Evolutionary conservation across 2,113 vertebrate genomes (phyloP).

Genomic region (Chaetodon auriga): DNA sequence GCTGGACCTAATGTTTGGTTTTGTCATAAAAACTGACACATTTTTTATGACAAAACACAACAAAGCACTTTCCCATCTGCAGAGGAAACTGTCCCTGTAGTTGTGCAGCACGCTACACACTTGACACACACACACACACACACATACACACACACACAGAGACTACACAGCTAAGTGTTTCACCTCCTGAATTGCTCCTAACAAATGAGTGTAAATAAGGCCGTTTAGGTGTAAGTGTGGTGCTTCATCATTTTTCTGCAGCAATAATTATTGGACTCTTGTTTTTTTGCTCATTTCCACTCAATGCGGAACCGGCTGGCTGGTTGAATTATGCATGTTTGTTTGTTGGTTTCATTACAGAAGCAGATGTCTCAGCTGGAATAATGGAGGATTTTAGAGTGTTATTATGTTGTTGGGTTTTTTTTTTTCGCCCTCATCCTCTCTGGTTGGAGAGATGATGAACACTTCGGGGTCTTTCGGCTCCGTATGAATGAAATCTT

Average conservation of each 20-base stretch:
- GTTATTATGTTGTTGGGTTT: conserved; percentile 48
- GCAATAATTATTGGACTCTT: conserved; percentile 67
- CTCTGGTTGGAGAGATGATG: conserved; percentile 48
- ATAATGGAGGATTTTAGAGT: conserved; percentile 63
- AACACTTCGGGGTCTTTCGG: conserved; percentile 39
- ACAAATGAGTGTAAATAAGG: conserved; percentile 72
- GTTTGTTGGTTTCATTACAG: conserved; percentile 75
- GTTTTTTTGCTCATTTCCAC: conserved; percentile 39
- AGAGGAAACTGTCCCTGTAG: conserved; percentile 16
- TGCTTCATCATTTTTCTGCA: conserved; percentile 68
- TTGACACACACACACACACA: neutral
- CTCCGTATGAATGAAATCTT: conserved; percentile 46
- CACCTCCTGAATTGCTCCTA: conserved; percentile 51
- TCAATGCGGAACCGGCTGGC: conserved; percentile 41
- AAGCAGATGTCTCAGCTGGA: conserved; percentile 70
- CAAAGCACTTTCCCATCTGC: conserved; percentile 30
- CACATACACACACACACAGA: conserved; percentile 10
- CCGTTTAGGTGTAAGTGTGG: conserved; percentile 64
- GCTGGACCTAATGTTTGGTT: conserved; percentile 44
- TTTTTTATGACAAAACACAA: no score
- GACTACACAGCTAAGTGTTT: conserved; percentile 30
- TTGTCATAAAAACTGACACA: conserved; percentile 50
- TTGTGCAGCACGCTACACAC: conserved; percentile 1
- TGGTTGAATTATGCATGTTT: conserved; percentile 79
- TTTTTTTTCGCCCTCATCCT: neutral